Base-by-base conservation (phyloP, 2,797 vertebrate species). In the Hydrocynus forskahlii region DNA sequence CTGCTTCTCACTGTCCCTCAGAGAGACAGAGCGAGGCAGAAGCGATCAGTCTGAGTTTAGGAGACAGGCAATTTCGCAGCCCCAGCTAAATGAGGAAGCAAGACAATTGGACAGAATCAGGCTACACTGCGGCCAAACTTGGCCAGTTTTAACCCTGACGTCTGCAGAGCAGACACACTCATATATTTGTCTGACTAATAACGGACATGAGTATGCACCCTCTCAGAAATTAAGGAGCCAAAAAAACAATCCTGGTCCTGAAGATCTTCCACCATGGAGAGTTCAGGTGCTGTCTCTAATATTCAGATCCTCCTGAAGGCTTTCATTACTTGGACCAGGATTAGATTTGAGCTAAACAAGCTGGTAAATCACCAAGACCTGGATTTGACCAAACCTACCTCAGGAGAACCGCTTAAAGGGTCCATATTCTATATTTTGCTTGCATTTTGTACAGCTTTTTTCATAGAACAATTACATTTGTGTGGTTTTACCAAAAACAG, bases 21-120 rank as follows among this genome's bases (percentile, higher is more conserved):
- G 66, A 81, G 81, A 87, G 82, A 76, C 67, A 62, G 62, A 25
- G 57, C 43, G 73, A 67, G 76, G 80, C 76, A 85, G 80, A 87
- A 86, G 86, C 76, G 10, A 89, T 88, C 86, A 57, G 76, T 86
- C 86, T 88, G 81, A 63, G 75, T 81, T 86, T 85, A 78, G 80
- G 40, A 75, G 81, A 86, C 83, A 86, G 79, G 83, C 63, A 54
- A 82, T 88, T 87, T 84, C 29, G 59, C 55, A 64, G 59, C 7
- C 43, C 40, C 12, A 64, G 78, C 75, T 73, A 81, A 87, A 86
- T 69, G 68, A 86, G 82, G 76, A 57, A 78, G 38, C 55, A 80
- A 79, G 77, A 83, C 80, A 81, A 17, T 64, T 73, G 75, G 81
- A 81, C 64, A 79, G 77, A 87, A 77, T 83, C 73, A 48, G 77